Evolutionary conservation across 2,113 vertebrate species (phyloP), one percentile per base, ranked within the genome.

Genomic region (Cryptotis parvus): DNA sequence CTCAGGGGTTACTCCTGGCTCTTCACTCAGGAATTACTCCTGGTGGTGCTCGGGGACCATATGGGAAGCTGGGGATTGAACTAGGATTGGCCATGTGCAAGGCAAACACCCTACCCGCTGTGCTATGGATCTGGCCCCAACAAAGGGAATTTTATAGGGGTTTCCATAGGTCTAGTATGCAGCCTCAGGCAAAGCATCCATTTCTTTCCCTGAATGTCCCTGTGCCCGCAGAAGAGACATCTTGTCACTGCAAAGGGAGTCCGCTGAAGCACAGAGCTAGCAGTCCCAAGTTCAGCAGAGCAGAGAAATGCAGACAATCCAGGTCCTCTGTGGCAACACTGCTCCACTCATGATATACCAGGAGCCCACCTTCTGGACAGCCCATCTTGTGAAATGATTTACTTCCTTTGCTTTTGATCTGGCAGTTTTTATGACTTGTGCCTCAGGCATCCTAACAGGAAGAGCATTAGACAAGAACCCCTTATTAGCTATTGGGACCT

Each of bases 121-220:
- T n/a, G n/a, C n/a, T n/a, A n/a, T n/a, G n/a, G n/a, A n/a, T n/a
- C n/a, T n/a, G n/a, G n/a, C n/a, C n/a, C n/a, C n/a, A n/a, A 12
- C 26, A 14, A 79, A 92, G 74, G 39, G 52, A 69, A 92, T 92
- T 75, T 41, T 85, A 65, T 3, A 35, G 52, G 58, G 72, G 20
- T 52, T 84, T 80, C 41, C 63, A 35, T 29, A 58, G 52, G 82
- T 37, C 81, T 63, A 72, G 84, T 70, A 86, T 66, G 52, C 68
- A 65, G 52, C n/a, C 6, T 4, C 12, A 9, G 49, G 22, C 77
- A 52, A 31, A 77, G 4, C 43, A 31, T 45, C 27, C 35, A 78
- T 94, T 87, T 55, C 75, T 88, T 92, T 27, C 9, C 65, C 12
- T 37, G 43, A 58, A 72, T 69, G 49, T 90, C 78, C 22, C 1